Evolutionary conservation across 1,140 invertebrate genomes (phyloP), one percentile per base, ranked within the genome.

Genomic region (Penaeus japonicus): DNA sequence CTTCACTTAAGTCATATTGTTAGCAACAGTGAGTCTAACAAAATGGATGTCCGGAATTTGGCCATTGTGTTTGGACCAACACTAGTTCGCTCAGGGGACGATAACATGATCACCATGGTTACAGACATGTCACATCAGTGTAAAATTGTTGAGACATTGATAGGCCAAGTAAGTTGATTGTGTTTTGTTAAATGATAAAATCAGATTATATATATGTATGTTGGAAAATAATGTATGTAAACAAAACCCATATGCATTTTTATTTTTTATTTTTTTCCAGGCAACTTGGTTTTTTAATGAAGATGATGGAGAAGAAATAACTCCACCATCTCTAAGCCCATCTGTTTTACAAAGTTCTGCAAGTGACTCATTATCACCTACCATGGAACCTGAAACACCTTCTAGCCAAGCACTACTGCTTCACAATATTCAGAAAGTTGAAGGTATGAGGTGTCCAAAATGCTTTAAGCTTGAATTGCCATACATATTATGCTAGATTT

Each of bases 121-220:
- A 97, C 96, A 84, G 98, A 99, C 92, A 99, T 99, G 97, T 97
- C 96, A 85, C 97, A 98, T 93, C 98, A 99, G 92, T 99, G 97
- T 93, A 95, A 97, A 90, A 98, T 99, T 91, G 96, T 99, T 17
- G 98, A 99, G 92, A 97, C 96, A 89, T 95, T 99, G 89, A 95
- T 99, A 78, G 95, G 95, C 91, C 95, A 98, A 92, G 97, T 98
- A 86, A 39, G 84, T 24, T 57, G 65, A 91, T 91, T 1, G 10
- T 47, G 47, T 15, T 12, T 12, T 7, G 10, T 47, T 47, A 47
- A 47, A 47, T 47, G 10, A 7, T 47, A 7, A 15, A 47, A 81
- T 59, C 75, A 84, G 39, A 85, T 81, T 39, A 73, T 53, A 39
- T 18, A 87, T 83, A 62, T 57, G 75, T 80, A 24, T 62, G 24